phyloP scores from a whole-genome alignment of 2,888 invertebrate genomes.

The Tipula confusa region DNA sequence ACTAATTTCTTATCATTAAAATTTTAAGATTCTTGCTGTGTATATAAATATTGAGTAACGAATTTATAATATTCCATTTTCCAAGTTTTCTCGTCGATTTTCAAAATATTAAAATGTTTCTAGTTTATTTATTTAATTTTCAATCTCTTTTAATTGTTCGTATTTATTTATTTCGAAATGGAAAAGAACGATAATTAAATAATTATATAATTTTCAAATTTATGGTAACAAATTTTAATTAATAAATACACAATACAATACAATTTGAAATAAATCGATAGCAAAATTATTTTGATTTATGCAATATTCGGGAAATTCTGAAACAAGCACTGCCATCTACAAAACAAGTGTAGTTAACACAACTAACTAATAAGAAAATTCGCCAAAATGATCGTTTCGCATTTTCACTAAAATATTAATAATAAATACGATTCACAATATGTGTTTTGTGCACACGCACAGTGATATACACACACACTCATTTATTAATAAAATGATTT shows the following conservation, averaged over 20 bases:
- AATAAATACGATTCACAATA: neutral
- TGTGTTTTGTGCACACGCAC: neutral
- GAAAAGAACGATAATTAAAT: neutral
- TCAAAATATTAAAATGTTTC: neutral
- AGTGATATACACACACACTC: neutral
- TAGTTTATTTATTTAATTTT: neutral
- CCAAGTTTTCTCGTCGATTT: neutral
- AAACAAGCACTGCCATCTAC: neutral
- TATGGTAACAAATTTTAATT: neutral
- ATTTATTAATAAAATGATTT: neutral
- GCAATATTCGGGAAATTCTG: neutral
- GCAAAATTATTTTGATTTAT: neutral
- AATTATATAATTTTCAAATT: neutral
- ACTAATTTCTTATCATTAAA: no score
- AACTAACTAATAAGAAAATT: neutral
- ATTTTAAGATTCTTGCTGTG: no score
- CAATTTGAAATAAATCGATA: no score
- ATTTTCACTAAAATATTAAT: neutral
- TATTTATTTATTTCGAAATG: neutral
- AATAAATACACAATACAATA: no score
- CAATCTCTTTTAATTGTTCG: neutral
- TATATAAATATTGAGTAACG: no score
- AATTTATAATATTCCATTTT: no score
- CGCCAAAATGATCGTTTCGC: neutral
- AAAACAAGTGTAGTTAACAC: neutral